A percentile compares a stretch with the other conserved stretches of the same genome.
phyloP scores from a whole-genome alignment of 1,140 invertebrate genomes.

The Trypoxylus dichotomus region DNA sequence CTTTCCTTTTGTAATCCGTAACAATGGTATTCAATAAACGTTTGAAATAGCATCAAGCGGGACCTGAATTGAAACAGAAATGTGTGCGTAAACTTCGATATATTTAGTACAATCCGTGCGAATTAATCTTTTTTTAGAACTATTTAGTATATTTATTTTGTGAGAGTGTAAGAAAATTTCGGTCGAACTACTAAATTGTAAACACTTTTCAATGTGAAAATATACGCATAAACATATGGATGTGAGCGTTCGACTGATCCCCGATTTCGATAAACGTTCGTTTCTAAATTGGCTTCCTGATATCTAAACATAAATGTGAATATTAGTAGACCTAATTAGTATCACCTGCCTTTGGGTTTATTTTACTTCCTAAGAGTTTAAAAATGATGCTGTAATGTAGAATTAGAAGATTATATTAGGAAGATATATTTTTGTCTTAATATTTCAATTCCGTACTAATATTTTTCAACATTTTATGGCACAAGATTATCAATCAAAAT shows the following conservation, averaged over 20 bases:
- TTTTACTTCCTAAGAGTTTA: not conserved
- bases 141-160: conserved; percentile 2
- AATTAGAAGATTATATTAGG: too few relatives aligned
- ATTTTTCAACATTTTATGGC: too few relatives aligned
- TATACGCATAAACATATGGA: not conserved
- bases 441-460: too few relatives aligned
- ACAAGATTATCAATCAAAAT: too few relatives aligned
- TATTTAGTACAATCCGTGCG: not conserved
- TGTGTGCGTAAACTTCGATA: not conserved
- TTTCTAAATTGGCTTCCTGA: not conserved
- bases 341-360: not conserved
- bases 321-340: not conserved
- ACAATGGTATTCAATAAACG: not conserved
- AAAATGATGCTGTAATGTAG: not conserved
- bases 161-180: not conserved
- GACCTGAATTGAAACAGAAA: not conserved
- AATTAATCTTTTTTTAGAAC: conserved; percentile 8
- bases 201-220: not conserved
- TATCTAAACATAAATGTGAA: not conserved
- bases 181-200: not conserved
- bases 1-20: not conserved
- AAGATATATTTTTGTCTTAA: too few relatives aligned
- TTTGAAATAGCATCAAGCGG: not conserved
- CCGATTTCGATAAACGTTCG: not conserved
- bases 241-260: not conserved